phyloP scores from a whole-genome alignment of 2,888 invertebrate species.

The Sabatieria punctata region DNA sequence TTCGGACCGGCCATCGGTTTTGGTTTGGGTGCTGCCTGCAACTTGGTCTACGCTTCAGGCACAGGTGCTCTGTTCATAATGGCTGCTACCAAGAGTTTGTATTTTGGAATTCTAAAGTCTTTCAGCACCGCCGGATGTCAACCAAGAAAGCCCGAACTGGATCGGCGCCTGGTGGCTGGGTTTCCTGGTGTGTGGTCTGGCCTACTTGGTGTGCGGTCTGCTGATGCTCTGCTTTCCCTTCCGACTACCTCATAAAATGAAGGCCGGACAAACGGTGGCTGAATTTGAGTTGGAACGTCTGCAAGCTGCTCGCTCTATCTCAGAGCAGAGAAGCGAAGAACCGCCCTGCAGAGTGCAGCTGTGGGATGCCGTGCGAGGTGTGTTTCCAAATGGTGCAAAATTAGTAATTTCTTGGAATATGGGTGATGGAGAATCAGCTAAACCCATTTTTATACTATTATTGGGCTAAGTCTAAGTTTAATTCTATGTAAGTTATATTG shows the following conservation, averaged over 20 bases:
- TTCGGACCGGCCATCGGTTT: slow-evolving; percentile 24
- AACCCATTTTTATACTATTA: no score
- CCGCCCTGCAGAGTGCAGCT: slow-evolving; percentile 29
- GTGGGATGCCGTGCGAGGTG: no score
- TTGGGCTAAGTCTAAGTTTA: no score
- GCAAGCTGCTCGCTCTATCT: slow-evolving; percentile 7
- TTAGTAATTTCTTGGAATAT: no score
- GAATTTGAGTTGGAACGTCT: slow-evolving; percentile 14
- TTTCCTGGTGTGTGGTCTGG: slow-evolving; percentile 38
- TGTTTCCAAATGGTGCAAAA: no score
- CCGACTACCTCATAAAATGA: no score
- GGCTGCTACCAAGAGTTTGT: no score
- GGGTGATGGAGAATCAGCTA: no score
- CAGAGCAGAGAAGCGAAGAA: slow-evolving; percentile 39
- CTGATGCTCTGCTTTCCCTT: slow-evolving; percentile 50
- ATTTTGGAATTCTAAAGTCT: slow-evolving; percentile 11
- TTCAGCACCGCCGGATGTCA: slow-evolving; percentile 42
- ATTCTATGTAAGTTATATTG: no score
- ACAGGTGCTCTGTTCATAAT: no score
- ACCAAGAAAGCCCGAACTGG: slow-evolving; percentile 48
- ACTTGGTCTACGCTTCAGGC: no score
- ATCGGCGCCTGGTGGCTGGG: slow-evolving; percentile 61
- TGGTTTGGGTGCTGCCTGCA: slow-evolving; percentile 17
- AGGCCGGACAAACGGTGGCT: no score
- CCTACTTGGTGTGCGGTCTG: slow-evolving; percentile 45